Conservation (phyloP, 2,797 vertebrate species). For the Cygnus olor region DNA sequence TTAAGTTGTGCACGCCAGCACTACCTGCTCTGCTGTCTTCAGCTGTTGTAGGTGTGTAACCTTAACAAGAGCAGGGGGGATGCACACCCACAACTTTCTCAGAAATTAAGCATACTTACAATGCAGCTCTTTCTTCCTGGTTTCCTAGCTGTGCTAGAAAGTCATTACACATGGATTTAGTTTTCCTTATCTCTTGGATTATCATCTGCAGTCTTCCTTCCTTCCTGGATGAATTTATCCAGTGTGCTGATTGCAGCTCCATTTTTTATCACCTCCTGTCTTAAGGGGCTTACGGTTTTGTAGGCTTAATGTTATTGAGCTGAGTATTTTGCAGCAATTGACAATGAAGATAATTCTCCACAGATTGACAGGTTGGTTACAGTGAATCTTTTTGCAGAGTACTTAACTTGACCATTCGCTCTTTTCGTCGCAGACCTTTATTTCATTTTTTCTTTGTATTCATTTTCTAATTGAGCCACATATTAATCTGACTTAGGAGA, state of each 20-base stretch:
- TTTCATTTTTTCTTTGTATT: neutral
- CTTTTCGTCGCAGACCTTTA: neutral
- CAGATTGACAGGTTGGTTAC: neutral
- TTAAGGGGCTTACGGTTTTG: slow-evolving; percentile 4
- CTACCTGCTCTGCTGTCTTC: rapidly evolving
- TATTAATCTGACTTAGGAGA: neutral
- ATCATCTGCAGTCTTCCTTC: slow-evolving; percentile 18
- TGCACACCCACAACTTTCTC: neutral
- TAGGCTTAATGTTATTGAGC: slow-evolving; percentile 15
- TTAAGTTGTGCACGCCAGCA: neutral
- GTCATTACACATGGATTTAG: slow-evolving; percentile 44
- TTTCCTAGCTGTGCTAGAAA: slow-evolving; percentile 14
- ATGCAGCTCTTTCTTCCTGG: neutral
- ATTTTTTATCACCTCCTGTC: slow-evolving; percentile 7
- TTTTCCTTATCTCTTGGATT: slow-evolving; percentile 50
- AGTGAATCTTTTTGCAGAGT: neutral
- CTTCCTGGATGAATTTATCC: slow-evolving; percentile 41
- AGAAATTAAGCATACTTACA: neutral
- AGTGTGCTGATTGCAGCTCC: slow-evolving; percentile 33
- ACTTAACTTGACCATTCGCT: neutral
- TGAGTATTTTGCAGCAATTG: slow-evolving; percentile 27
- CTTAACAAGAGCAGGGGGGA: neutral
- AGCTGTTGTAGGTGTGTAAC: neutral
- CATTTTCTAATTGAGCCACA: neutral
- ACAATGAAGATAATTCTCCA: neutral